These are phyloP conservation scores for Nyctalus aviator DNA, from an alignment of 2,797 vertebrate species.

Conservation along the genomic window DNA sequence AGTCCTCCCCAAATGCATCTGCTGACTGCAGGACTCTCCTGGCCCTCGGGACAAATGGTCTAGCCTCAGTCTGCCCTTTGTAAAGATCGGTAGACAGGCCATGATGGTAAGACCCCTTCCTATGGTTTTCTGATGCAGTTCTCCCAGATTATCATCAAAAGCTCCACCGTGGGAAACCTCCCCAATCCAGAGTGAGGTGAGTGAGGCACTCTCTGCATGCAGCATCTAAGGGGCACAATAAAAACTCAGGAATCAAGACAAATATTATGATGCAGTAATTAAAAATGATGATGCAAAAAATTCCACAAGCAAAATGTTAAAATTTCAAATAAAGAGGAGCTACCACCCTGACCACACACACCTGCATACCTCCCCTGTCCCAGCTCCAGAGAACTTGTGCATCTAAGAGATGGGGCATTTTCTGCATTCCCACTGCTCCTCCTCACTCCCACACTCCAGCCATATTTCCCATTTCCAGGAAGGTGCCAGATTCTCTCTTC, in stretches of 20 bases:
- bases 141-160: fast-evolving
- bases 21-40: fast-evolving
- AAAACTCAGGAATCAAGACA: background rate
- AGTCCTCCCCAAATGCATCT: too few species aligned
- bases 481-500: background rate
- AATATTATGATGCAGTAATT: background rate
- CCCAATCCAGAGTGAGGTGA: fast-evolving
- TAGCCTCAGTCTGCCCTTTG: background rate
- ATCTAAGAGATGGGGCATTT: fast-evolving
- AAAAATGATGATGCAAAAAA: background rate
- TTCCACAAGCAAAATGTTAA: background rate
- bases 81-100: too few species aligned
- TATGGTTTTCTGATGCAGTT: background rate
- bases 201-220: fast-evolving
- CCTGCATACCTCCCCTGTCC: fast-evolving
- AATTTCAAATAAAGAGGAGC: background rate
- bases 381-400: fast-evolving
- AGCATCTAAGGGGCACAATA: background rate
- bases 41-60: background rate
- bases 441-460: fast-evolving
- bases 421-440: background rate
- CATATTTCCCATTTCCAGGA: fast-evolving
- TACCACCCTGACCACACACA: background rate
- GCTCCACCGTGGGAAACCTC: too few species aligned
- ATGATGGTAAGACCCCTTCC: background rate